Evolutionary conservation across 2,888 invertebrate species (phyloP).

Genomic region (Metallyticus violacea): DNA sequence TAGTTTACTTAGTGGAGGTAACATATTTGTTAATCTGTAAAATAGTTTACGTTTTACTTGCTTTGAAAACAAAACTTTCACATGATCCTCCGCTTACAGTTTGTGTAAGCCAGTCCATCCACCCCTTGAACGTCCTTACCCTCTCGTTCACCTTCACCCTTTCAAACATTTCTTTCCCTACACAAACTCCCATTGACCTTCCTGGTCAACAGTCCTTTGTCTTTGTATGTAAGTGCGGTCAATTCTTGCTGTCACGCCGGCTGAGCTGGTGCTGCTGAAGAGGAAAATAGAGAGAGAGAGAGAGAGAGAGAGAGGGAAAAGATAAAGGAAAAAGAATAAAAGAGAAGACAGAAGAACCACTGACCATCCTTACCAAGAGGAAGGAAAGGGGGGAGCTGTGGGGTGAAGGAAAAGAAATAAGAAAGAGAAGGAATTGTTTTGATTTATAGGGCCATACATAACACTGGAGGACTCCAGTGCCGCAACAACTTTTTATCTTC

Average conservation of each 20-base stretch:
- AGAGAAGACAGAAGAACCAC: background rate
- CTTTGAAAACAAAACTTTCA: too few species aligned
- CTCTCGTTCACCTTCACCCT: background rate
- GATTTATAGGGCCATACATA: constrained; percentile 33
- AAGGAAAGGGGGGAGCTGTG: background rate
- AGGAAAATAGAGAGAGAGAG: background rate
- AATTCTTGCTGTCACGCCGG: constrained; percentile 9
- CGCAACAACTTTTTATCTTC: constrained; percentile 23
- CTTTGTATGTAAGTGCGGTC: constrained; percentile 9
- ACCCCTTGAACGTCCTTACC: background rate
- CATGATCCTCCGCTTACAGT: too few species aligned
- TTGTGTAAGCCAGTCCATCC: background rate
- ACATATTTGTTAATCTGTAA: too few species aligned
- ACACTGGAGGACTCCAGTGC: constrained; percentile 25
- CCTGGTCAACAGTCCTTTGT: background rate
- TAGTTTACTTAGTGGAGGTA: too few species aligned
- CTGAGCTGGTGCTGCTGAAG: background rate
- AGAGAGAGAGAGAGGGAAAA: background rate
- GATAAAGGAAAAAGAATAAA: background rate
- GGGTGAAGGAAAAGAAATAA: background rate
- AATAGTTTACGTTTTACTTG: too few species aligned
- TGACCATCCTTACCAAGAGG: background rate
- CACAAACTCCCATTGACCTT: background rate
- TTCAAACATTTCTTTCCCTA: background rate
- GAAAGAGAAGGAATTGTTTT: constrained; percentile 22